Evolutionary conservation across 2,113 vertebrate genomes (phyloP), one percentile per base, ranked within the genome.

Genomic region (Pollachius pollachius): DNA sequence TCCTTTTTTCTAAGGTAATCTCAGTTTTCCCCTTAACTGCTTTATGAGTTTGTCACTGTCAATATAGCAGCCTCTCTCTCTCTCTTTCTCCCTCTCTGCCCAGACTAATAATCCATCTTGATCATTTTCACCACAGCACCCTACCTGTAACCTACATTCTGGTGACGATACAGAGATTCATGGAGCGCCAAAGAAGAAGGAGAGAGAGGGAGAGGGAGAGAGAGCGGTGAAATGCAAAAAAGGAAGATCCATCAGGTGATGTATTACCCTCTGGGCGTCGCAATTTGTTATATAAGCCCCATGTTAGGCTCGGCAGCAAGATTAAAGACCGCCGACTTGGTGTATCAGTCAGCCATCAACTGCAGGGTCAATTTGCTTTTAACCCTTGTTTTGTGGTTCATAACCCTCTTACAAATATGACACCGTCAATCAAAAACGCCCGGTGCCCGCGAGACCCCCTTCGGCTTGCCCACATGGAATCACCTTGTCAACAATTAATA

Each of bases 331-430:
- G 90, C 86, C 90, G 88, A 84, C 82, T 89, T 84, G 76, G 86
- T 91, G 91, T 92, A 92, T 95, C 93, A 92, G 89, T 91, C 91
- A 90, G 84, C 89, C 86, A 84, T 89, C 85, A 93, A 92, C 67
- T 86, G 80, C 89, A 88, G 92, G 93, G 94, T 92, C 93, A 91
- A 91, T 92, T 93, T 86, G 90, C 90, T 92, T 94, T 94, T 93
- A 94, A 15, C 92, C 90, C 85, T 77, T 88, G 90, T 92, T 93
- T 93, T 88, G 91, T 92, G 92, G 92, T 93, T 94, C 92, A 92
- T 77, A 83, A 88, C 87, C 79, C 88, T 92, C 89, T 87, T 82
- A 89, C 83, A 93, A 93, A 93, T 88, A 90, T 83, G 87, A 91
- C 83, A 88, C 74, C 89, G 82, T 85, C 85, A 91, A 92, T 93